Evolutionary conservation across 2,113 vertebrate genomes (phyloP).

Genomic region (Microtus montanus): DNA sequence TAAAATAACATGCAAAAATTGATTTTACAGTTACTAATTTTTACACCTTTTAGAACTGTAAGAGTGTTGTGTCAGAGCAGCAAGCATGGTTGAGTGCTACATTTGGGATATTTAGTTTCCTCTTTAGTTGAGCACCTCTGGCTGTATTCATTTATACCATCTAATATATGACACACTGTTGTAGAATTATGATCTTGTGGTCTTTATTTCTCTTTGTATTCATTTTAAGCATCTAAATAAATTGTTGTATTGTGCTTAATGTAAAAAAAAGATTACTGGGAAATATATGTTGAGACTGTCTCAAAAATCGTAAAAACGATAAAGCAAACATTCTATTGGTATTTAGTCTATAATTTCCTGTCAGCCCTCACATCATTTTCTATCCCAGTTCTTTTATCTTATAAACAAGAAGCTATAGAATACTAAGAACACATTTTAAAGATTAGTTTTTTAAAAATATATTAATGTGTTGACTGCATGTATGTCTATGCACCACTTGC

Average conservation of each 20-base stretch:
- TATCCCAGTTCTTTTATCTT: neutral
- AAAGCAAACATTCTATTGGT: neutral
- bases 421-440: neutral
- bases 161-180: slow-evolving; percentile 93
- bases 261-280: slow-evolving; percentile 74
- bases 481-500: neutral
- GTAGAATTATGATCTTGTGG: slow-evolving; percentile 96
- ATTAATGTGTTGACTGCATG: neutral
- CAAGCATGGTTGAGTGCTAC: slow-evolving; percentile 85
- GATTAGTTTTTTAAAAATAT: neutral
- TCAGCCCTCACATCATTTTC: neutral
- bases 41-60: slow-evolving; percentile 91
- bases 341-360: neutral
- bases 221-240: slow-evolving; percentile 99
- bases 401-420: neutral
- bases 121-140: slow-evolving; percentile 89
- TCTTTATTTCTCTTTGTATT: slow-evolving; percentile 94
- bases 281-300: neutral
- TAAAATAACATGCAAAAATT: slow-evolving; percentile 88
- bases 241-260: slow-evolving; percentile 99
- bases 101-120: slow-evolving; percentile 89
- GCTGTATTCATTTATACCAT: slow-evolving; percentile 91
- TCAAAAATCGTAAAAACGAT: neutral
- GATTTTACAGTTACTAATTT: slow-evolving; percentile 90
- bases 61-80: slow-evolving; percentile 91